Percentiles rank a stretch among this genome's conserved stretches.
Evolutionary conservation across 2,888 invertebrate genomes (phyloP).

Genomic region (Platypus cylindrus): DNA sequence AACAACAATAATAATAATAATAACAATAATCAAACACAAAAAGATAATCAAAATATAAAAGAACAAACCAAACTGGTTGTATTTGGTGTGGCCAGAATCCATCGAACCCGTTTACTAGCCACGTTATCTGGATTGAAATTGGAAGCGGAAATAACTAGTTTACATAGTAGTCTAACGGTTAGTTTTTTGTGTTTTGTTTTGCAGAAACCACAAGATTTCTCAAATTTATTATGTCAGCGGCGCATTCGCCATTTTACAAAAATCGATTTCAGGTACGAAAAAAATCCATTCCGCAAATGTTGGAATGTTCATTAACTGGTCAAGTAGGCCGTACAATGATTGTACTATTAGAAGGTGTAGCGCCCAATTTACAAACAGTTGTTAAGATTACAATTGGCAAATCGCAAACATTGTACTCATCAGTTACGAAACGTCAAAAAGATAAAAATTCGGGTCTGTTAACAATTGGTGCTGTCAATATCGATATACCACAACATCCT

Average conservation of each 20-base stretch:
- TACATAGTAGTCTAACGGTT: constrained; percentile 79
- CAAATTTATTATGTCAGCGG: background rate
- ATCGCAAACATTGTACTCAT: constrained; percentile 84
- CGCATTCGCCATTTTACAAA: too few species aligned
- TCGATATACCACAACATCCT: constrained; percentile 97
- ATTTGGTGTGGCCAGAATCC: constrained; percentile 79
- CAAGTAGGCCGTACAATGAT: constrained; percentile 89
- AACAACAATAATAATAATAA: too few species aligned
- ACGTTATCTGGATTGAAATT: constrained; percentile 87
- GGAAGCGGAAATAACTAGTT: constrained; percentile 84
- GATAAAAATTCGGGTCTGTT: constrained; percentile 71
- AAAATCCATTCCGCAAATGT: constrained; percentile 51
- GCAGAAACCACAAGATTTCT: background rate
- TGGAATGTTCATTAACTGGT: constrained; percentile 74
- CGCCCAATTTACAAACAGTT: constrained; percentile 86
- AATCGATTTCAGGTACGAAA: too few species aligned
- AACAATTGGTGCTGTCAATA: constrained; percentile 75
- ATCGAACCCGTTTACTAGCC: constrained; percentile 73
- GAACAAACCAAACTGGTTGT: constrained; percentile 68
- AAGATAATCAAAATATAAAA: constrained; percentile 23
- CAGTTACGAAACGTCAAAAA: constrained; percentile 59
- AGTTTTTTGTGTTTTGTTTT: background rate
- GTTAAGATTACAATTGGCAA: constrained; percentile 80
- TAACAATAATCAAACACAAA: constrained; percentile 8
- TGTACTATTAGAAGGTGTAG: constrained; percentile 77